Conservation (phyloP, 2,113 vertebrate genomes). For the Thunnus thynnus region DNA sequence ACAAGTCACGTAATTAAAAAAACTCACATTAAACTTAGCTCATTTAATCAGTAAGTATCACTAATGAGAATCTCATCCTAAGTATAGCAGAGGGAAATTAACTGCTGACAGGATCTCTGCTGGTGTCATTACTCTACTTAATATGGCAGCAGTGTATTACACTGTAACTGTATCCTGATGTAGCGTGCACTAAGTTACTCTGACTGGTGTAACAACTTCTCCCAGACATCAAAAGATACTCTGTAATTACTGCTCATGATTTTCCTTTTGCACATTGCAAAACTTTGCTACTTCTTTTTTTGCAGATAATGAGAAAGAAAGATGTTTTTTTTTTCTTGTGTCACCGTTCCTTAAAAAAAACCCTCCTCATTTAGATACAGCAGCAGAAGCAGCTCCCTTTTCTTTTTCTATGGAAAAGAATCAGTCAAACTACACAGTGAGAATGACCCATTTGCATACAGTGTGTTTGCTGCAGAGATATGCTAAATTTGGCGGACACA, state of each 20-base stretch:
- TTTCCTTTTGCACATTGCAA: neutral
- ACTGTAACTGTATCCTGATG: slow-evolving; percentile 19
- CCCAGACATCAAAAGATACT: neutral
- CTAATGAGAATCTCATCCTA: slow-evolving; percentile 53
- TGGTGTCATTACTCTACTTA: slow-evolving; percentile 33
- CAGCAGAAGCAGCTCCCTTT: neutral
- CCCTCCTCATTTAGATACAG: slow-evolving; percentile 13
- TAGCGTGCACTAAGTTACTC: neutral
- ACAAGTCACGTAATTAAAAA: slow-evolving; percentile 41
- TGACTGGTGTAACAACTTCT: slow-evolving; percentile 3
- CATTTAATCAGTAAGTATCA: slow-evolving; percentile 43
- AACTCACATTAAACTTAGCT: slow-evolving; percentile 15
- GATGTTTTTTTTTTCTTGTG: slow-evolving; percentile 2
- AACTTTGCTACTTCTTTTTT: neutral
- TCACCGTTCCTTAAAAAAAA: slow-evolving; percentile 10
- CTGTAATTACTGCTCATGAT: slow-evolving; percentile 3
- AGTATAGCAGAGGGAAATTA: slow-evolving; percentile 52
- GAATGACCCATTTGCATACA: slow-evolving; percentile 47
- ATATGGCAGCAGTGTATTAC: slow-evolving; percentile 26
- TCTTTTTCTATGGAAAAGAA: slow-evolving; percentile 9
- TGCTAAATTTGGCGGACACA: slow-evolving; percentile 46
- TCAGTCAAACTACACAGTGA: slow-evolving; percentile 42
- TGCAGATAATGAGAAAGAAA: slow-evolving; percentile 26
- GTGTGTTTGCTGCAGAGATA: slow-evolving; percentile 37
- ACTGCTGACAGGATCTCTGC: slow-evolving; percentile 36